Base-by-base conservation (phyloP, 2,888 invertebrate species). In the Amorpha juglandis region DNA sequence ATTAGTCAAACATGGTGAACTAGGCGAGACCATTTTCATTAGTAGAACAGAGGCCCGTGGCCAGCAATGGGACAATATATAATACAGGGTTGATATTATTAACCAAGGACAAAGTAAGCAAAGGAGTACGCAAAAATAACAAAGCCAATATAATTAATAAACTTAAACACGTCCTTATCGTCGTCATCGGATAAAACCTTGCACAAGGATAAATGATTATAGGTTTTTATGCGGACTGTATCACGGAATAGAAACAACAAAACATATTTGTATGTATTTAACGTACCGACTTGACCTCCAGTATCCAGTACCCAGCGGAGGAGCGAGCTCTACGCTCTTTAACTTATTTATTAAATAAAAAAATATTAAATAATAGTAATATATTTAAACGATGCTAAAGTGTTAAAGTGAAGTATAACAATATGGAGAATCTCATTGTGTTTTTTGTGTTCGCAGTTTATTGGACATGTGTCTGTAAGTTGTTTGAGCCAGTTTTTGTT, bases 241-340 rank as follows among this genome's bases (percentile, higher is more conserved):
- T 84, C 68, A 66, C 69, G 71, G 66, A 66, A 71, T 73, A 79
- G 74, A 78, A 84, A 80, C 80, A 83, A 83, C 83, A 79, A 82
- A 82, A 80, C 81, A 78, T 80, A 80, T 75, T 77, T 85, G 82
- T 84, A 82, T 79, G 85, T 88, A 88, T 82, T 81, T 84, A 86
- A 85, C 74, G 80, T 75, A 79, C 78, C 78, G 77, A 76, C 80
- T 87, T 89, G 91, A 91, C 92, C 91, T 91, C 87, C 83, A 83
- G 80, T 78, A 82, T 80, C 84, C 91, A 92, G 91, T 91, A 80
- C 74, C 68, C 74, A 80, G 80, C 75, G 74, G 75, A 76, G 82
- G 81, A 75, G 62, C 74, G 69, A 70, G 75, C 62, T 68, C 69
- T 72, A 71, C 73, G 71, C 75, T 72, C 70, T 70, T 67, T 68